Base-by-base conservation (phyloP, 2,888 invertebrate species). In the Drosophila formosana region DNA sequence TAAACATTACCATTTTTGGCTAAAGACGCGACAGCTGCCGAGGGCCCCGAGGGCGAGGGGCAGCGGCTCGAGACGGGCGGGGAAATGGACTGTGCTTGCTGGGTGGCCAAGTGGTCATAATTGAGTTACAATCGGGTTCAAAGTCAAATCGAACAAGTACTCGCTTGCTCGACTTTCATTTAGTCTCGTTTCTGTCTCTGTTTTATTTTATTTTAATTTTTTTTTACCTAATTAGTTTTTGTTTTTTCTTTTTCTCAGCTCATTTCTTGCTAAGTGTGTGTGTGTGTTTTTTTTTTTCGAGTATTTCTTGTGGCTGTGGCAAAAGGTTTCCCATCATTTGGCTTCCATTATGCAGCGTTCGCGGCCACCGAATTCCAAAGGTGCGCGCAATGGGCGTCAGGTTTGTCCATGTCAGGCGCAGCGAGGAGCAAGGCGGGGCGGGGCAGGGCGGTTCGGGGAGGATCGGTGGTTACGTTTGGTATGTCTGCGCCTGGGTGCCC, bases 251-350 rank as follows among this genome's bases (percentile, higher is more conserved):
- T 67, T 50, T 32, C 34, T 41, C 43, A 11, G 13, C 43, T 51
- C 50, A 30, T 39, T 28, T 23, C 45, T 30, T 37, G 37, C 5
- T 37, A n/a, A 37, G 37, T 37, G 34, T 37, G 2, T 11, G 4
- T 37, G 37, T 62, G 34, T 37, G n/a, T 11, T 1, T 37, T 37
- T 39, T 5, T 55, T 50, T 61, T 55, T 58, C 32, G 39, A 45
- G 56, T 50, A 47, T 69, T 66, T 80, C 65, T 69, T 70, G 63
- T 56, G 70, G 55, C 55, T 41, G 65, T 60, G 63, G 63, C 74
- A 85, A 87, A 89, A 89, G 89, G 79, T 76, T 89, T 89, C 90
- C 89, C 89, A 89, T 89, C 89, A 87, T 89, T 89, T 89, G 85
- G 85, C 79, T 75, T 73, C 82, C 85, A 88, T 87, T 84, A 86